Base-by-base conservation (phyloP, 2,888 invertebrate genomes). In the Sepiola atlantica region DNA sequence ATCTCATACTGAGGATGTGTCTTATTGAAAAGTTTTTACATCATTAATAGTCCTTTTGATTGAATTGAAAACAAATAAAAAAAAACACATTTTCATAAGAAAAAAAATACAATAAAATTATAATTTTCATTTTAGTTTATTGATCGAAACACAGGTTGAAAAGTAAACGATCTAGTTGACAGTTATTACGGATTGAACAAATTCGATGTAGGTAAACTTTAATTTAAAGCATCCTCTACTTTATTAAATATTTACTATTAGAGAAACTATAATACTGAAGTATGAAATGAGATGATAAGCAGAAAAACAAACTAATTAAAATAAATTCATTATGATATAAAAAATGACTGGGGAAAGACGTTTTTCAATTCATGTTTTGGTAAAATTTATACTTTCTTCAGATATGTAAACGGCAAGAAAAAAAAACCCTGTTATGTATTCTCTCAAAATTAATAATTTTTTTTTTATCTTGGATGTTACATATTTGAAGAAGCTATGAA, bases 1-100 rank as follows among this genome's bases (percentile, higher is more conserved):
- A 77, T n/a, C 77, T 77, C 77, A 32, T 77, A 77, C 77, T 77
- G 77, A 77, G 77, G 77, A 77, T 77, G 77, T n/a, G 77, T 77
- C 77, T 77, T 77, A 77, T 77, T 14, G n/a, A 77, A 77, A 77
- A 77, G n/a, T n/a, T 77, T n/a, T 77, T 77, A 61, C n/a, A 77
- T 77, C n/a, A 77, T 77, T 77, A 77, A 77, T 77, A 77, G n/a
- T 77, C 77, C 32, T n/a, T 77, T 77, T 77, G 77, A 32, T 77
- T 77, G 77, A 77, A 77, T n/a, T n/a, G 77, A 77, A 77, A 77
- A 77, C 77, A n/a, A n/a, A 77, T n/a, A n/a, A n/a, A n/a, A 77
- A 77, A 77, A 77, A 16, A n/a, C n/a, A 77, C 0, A 61, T 8
- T 8, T 61, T 28, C 10, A 21, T 61, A 20, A 61, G 24, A 61